Percentiles rank a stretch among this genome's conserved stretches.
phyloP scores from a whole-genome alignment of 2,113 vertebrate genomes.

The Trogon melanurus region DNA sequence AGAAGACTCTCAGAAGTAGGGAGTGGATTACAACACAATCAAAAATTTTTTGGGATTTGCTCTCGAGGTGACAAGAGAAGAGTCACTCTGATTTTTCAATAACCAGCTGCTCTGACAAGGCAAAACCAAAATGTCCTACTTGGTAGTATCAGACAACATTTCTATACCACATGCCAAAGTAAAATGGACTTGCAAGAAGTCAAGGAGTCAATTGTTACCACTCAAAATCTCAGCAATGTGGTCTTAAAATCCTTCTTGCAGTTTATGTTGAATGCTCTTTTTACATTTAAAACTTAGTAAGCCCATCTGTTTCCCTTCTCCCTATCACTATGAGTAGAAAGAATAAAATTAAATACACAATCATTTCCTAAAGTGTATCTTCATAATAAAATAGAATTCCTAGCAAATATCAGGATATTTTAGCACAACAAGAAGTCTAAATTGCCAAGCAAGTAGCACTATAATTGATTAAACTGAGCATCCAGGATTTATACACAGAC shows the following conservation, averaged over 20 bases:
- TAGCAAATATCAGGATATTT: neutral
- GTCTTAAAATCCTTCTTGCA: neutral
- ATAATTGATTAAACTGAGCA: neutral
- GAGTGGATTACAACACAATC: neutral
- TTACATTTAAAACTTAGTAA: neutral
- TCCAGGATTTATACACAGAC: neutral
- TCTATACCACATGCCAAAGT: neutral
- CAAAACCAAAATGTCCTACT: neutral
- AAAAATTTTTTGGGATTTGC: neutral
- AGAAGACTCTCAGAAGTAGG: neutral
- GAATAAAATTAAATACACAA: neutral
- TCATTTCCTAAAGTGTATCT: neutral
- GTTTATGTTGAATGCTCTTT: neutral
- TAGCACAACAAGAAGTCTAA: neutral
- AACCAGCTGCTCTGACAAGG: neutral
- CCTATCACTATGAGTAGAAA: neutral
- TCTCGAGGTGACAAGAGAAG: neutral
- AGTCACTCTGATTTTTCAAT: neutral
- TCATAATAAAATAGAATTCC: neutral
- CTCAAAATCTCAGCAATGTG: neutral
- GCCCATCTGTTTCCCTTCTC: neutral
- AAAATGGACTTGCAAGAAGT: neutral
- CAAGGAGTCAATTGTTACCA: neutral
- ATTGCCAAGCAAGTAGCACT: neutral
- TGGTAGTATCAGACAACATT: neutral